Base-by-base conservation (phyloP, 2,888 invertebrate genomes). In the Cheilosia variabilis region DNA sequence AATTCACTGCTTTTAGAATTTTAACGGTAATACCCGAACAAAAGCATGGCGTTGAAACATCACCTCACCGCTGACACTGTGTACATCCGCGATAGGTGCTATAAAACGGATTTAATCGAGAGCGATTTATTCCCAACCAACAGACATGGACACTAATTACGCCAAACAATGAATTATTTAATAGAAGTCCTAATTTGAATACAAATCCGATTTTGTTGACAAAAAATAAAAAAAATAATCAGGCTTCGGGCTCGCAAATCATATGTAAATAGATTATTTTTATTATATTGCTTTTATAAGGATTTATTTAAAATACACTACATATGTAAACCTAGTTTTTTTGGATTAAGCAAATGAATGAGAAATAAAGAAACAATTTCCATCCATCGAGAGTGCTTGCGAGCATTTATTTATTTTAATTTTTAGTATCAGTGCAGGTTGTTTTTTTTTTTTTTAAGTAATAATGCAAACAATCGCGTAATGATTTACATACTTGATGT, bases 131-230 rank as follows among this genome's bases (percentile, higher is more conserved):
- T 41, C 10, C 9, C 10, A 13, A 9, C 24, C n/a, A 9, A 60
- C 43, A 7, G 15, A 43, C 15, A 60, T 37, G 10, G n/a, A 4
- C 45, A 47, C 60, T 43, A 24, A 43, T 27, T 60, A 43, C 9
- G 13, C 24, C 60, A 27, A 43, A 24, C 43, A 43, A 60, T 60
- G 43, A 60, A 60, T 60, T 43, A 60, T 60, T 27, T 22, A 60
- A 24, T 41, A 43, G 24, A 60, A 27, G 2, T 43, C 10, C 24
- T 43, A 43, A 60, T 60, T 60, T 43, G 24, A 43, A 60, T 27
- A 4, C 10, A 43, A 60, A 60, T 60, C 27, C 43, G 24, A 7
- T 60, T 22, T 43, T 3, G 5, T 22, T 4, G 24, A 15, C 7
- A 6, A n/a, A 24, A 60, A n/a, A n/a, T n/a, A n/a, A 22, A 7